A percentile compares a stretch with the other conserved stretches of the same genome.
These are phyloP conservation scores for Falcunculus frontatus DNA, from an alignment of 2,113 vertebrate genomes.

Conservation along the genomic window DNA sequence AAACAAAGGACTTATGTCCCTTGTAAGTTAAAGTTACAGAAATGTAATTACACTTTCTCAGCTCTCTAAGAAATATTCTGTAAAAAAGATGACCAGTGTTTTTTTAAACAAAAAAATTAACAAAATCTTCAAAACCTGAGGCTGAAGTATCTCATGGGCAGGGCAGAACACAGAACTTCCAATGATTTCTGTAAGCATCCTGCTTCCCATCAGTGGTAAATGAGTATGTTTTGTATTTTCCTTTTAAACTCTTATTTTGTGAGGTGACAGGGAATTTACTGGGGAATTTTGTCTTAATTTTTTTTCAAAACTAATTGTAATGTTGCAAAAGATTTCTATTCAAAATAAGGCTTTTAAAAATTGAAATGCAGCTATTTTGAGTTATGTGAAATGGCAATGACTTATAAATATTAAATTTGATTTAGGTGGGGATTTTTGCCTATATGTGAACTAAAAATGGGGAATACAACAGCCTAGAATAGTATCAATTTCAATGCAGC, in stretches of 20 bases:
- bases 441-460: not conserved
- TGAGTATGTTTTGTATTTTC: not conserved
- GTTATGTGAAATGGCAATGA: not conserved
- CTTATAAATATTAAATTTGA: not conserved
- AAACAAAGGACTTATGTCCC: accelerated
- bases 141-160: not conserved
- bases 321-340: not conserved
- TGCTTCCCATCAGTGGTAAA: accelerated
- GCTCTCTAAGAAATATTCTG: not conserved
- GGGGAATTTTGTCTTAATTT: not conserved
- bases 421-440: not conserved
- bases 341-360: not conserved
- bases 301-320: not conserved
- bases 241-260: not conserved
- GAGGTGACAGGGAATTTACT: not conserved
- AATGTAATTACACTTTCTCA: not conserved
- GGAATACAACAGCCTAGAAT: not conserved
- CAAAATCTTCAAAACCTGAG: not conserved
- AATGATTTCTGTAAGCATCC: not conserved
- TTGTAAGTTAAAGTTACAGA: not conserved
- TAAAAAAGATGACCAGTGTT: not conserved
- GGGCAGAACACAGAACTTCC: not conserved
- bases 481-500: not conserved
- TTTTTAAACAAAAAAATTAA: not conserved
- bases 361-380: not conserved